Evolutionary conservation across 2,888 invertebrate species (phyloP), one percentile per base, ranked within the genome.

Genomic region (Asteroscopus sphinx): DNA sequence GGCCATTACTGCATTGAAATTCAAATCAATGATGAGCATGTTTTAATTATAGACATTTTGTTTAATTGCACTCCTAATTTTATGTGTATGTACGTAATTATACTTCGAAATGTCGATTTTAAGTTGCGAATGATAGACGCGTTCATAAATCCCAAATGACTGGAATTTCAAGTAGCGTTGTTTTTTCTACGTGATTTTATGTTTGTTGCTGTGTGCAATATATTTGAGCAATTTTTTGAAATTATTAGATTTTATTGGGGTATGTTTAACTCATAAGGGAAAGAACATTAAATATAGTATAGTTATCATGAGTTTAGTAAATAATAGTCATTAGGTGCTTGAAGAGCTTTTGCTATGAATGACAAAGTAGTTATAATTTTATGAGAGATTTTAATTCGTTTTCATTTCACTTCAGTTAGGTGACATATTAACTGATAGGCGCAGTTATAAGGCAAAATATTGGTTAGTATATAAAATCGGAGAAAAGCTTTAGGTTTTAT

Each of bases 11-110:
- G 68, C 57, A 69, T 80, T 72, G 67, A 73, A 68, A 71, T 69
- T 77, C 61, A 68, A 73, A 76, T 71, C 51, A 58, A 56, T 68
- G 80, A 79, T 79, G 76, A 63, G 72, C 60, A 48, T 58, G 58
- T 59, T 66, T 66, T 70, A 74, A 76, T 73, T 69, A 71, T 65
- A 47, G 45, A 65, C 64, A 73, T 69, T 67, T 73, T 61, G 37
- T 60, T 52, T 63, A 70, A 68, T 64, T 67, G 42, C 54, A 45
- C 51, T 61, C 15, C 46, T 55, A 58, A 63, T 46, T 63, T 61
- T 46, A 55, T 25, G 45, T 54, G 46, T 60, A 41, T 57, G 40
- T 53, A 28, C 33, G 51, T 65, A 76, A 76, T 76, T 76, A 73
- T 53, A 52, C 58, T 32, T 76, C 30, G 47, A 67, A 61, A 75